Conservation (phyloP, 2,113 vertebrate genomes). For the Phrynosoma platyrhinos region DNA sequence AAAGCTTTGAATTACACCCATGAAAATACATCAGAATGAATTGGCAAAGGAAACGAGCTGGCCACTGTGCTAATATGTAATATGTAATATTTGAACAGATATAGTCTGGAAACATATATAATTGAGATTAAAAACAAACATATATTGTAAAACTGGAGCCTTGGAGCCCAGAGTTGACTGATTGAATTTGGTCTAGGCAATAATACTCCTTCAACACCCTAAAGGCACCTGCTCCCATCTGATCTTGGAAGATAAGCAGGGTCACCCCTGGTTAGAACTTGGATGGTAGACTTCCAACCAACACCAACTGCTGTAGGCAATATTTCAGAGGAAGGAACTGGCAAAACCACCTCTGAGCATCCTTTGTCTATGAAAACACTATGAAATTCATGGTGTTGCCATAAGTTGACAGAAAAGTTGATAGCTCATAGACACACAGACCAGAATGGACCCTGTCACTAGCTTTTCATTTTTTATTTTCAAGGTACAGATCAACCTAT, state of each 20-base stretch:
- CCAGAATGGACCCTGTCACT: not conserved
- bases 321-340: no score
- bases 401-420: no score
- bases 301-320: no score
- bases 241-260: no score
- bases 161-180: not conserved
- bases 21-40: conserved; percentile 1
- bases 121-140: not conserved
- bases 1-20: conserved; percentile 24
- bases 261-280: no score
- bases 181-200: not conserved
- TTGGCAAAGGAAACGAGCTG: conserved; percentile 27
- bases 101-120: not conserved
- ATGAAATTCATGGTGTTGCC: no score
- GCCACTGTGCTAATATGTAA: not conserved
- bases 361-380: no score
- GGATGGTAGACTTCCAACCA: no score
- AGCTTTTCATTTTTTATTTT: not conserved
- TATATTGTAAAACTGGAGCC: not conserved
- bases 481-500: not conserved
- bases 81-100: not conserved
- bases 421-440: not conserved
- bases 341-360: no score
- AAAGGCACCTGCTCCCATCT: no score
- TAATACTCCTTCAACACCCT: no score